Evolutionary conservation across 2,113 vertebrate genomes (phyloP).

Genomic region (Ascaphus truei): DNA sequence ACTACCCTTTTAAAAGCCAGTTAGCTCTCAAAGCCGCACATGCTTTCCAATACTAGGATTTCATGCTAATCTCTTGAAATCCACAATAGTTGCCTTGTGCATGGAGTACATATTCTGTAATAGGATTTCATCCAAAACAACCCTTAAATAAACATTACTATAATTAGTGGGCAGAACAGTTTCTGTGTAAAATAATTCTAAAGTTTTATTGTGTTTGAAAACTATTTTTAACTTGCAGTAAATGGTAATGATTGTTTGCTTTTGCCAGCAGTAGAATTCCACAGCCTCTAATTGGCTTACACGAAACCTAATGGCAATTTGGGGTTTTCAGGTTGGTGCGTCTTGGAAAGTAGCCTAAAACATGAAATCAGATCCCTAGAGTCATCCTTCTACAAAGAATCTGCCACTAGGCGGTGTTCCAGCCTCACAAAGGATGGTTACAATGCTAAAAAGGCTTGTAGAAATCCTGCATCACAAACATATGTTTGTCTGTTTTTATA

Average conservation of each 20-base stretch:
- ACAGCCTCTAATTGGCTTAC: neutral
- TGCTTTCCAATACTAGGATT: too few relatives aligned
- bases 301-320: neutral
- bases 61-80: slow-evolving; percentile 69
- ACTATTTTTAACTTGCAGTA: neutral
- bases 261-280: neutral
- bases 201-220: slow-evolving; percentile 37
- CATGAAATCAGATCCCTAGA: too few relatives aligned
- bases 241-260: slow-evolving; percentile 30
- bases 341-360: neutral
- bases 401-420: slow-evolving; percentile 51
- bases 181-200: slow-evolving; percentile 47
- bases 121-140: slow-evolving; percentile 63
- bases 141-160: slow-evolving; percentile 64
- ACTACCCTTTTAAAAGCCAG: too few relatives aligned
- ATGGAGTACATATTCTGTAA: slow-evolving; percentile 60
- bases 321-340: neutral
- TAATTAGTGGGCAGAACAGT: slow-evolving; percentile 48
- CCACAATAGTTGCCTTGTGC: slow-evolving; percentile 63
- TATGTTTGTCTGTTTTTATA: too few relatives aligned
- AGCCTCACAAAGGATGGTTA: slow-evolving; percentile 31
- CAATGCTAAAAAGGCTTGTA: too few relatives aligned
- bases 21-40: too few relatives aligned
- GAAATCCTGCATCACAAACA: too few relatives aligned
- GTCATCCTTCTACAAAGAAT: neutral